Evolutionary conservation across 2,888 invertebrate species (phyloP).

Genomic region (Agriopis aurantiaria): DNA sequence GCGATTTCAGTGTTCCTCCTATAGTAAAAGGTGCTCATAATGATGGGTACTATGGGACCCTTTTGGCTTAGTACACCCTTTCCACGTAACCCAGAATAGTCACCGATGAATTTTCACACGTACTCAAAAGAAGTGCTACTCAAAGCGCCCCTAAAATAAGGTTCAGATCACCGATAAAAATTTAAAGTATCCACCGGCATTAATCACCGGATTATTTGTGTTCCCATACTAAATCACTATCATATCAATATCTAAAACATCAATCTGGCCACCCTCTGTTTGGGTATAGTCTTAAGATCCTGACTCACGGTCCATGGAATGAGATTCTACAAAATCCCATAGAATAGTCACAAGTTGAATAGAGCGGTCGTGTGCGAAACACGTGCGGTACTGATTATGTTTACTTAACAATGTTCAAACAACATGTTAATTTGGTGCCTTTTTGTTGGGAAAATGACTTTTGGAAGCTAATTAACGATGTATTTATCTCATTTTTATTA

Average conservation of each 20-base stretch:
- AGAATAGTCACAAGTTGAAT: conserved; percentile 67
- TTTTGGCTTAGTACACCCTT: too few relatives aligned
- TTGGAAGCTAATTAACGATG: conserved; percentile 63
- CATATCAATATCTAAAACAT: conserved; percentile 83
- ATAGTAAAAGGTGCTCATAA: too few relatives aligned
- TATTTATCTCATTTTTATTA: neutral
- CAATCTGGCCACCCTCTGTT: conserved; percentile 81
- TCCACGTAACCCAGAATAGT: too few relatives aligned
- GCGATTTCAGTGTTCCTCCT: too few relatives aligned
- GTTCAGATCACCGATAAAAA: conserved; percentile 28
- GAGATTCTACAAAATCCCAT: conserved; percentile 81
- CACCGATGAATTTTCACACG: too few relatives aligned
- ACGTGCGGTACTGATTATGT: conserved; percentile 82
- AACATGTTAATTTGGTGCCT: conserved; percentile 83
- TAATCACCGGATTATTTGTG: conserved; percentile 68
- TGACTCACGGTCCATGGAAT: conserved; percentile 72
- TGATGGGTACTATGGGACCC: too few relatives aligned
- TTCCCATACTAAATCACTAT: conserved; percentile 82
- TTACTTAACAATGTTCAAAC: conserved; percentile 84
- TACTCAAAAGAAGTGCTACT: conserved; percentile 13
- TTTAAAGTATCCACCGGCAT: conserved; percentile 37
- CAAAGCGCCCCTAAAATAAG: conserved; percentile 20
- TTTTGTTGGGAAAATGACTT: conserved; percentile 80
- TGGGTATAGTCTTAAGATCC: conserved; percentile 82
- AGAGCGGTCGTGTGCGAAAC: conserved; percentile 69